A percentile compares a stretch with the other conserved stretches of the same genome.
Conservation (phyloP, 2,113 vertebrate species). For the Trachemys scripta region DNA sequence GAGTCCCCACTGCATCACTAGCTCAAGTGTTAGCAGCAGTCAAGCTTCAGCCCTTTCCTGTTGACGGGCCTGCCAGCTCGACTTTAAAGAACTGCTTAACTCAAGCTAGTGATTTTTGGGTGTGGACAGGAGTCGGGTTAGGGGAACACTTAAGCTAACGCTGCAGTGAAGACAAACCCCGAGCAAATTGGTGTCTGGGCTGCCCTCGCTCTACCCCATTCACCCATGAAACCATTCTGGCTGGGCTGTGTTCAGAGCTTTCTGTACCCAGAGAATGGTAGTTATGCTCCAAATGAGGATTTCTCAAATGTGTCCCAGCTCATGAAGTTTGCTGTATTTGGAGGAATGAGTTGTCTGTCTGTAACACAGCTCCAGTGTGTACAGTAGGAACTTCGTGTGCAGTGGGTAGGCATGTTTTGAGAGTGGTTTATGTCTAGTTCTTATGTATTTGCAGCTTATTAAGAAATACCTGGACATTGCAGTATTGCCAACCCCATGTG, state of each 20-base stretch:
- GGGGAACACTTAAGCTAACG: not conserved
- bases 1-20: not conserved
- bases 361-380: not conserved
- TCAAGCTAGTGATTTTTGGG: not conserved
- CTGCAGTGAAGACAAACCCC: not conserved
- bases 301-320: not conserved
- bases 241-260: not conserved
- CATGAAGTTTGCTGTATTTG: not conserved
- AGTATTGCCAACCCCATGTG: not conserved
- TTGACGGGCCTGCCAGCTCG: not conserved
- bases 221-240: not conserved
- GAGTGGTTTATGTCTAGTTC: not conserved
- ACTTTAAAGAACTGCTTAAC: not conserved
- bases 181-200: not conserved
- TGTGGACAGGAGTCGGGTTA: not conserved
- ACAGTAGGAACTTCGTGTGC: not conserved
- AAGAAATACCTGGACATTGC: not conserved
- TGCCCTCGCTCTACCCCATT: not conserved
- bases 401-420: rapidly evolving
- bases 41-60: too few relatives aligned
- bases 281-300: not conserved
- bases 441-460: not conserved
- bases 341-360: not conserved
- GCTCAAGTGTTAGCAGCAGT: not conserved
- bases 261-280: not conserved